Percentiles rank a stretch among this genome's conserved stretches.
These are phyloP conservation scores for Sminthurides aquaticus DNA, from an alignment of 2,888 invertebrate species.

Conservation along the genomic window DNA sequence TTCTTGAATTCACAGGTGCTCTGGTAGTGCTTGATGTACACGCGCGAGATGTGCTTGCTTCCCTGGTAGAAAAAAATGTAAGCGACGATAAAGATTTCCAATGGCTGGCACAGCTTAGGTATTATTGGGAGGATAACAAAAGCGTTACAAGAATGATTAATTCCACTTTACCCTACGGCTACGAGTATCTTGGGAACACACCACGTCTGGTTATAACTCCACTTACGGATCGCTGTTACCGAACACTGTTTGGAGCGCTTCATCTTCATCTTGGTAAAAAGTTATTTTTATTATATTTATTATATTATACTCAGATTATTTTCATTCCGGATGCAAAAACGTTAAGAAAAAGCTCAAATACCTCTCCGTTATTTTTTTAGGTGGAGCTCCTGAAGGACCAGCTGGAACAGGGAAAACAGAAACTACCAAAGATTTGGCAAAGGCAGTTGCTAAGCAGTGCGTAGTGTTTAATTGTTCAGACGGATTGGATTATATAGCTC, in stretches of 20 bases:
- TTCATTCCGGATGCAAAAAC: no score
- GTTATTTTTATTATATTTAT: not conserved
- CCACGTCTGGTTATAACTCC: conserved; percentile 85
- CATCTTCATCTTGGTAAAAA: conserved; percentile 75
- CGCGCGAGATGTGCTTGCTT: conserved; percentile 50
- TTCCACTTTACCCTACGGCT: conserved; percentile 78
- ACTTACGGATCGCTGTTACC: conserved; percentile 83
- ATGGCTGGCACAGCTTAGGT: conserved; percentile 81
- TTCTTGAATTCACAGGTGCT: no score
- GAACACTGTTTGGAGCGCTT: conserved; percentile 84
- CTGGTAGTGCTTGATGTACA: conserved; percentile 51
- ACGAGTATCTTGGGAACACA: conserved; percentile 89
- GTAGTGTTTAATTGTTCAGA: conserved; percentile 92
- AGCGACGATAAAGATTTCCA: conserved; percentile 72
- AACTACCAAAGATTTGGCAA: conserved; percentile 90
- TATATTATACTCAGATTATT: not conserved
- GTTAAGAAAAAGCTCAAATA: no score
- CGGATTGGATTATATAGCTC: conserved; percentile 67
- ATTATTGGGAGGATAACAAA: conserved; percentile 66
- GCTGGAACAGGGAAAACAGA: conserved; percentile 84
- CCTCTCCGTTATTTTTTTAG: no score
- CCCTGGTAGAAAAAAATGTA: conserved; percentile 60
- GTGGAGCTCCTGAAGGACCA: conserved; percentile 53
- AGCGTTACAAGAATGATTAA: conserved; percentile 81
- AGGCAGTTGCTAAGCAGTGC: conserved; percentile 91